Conservation (phyloP, 2,888 invertebrate species). For the Ellobium chinense region DNA sequence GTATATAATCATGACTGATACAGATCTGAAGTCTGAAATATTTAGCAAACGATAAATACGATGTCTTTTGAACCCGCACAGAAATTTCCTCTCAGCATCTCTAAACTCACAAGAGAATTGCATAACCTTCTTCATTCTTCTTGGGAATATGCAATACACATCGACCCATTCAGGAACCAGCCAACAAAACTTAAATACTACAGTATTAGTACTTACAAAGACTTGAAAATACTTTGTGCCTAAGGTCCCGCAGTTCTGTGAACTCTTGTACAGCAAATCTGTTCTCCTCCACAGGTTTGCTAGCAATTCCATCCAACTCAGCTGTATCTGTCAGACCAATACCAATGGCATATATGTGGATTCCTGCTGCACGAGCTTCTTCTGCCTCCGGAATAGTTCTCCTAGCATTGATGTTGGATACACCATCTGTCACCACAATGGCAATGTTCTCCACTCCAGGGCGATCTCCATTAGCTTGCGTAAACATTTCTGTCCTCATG, state of each 20-base stretch:
- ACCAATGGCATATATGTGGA: slow-evolving; percentile 67
- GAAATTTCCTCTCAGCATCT: too few relatives aligned
- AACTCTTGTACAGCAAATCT: slow-evolving; percentile 56
- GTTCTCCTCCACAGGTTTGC: slow-evolving; percentile 54
- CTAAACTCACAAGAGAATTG: too few relatives aligned
- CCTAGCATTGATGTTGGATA: slow-evolving; percentile 70
- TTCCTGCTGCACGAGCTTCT: slow-evolving; percentile 53
- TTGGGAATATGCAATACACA: too few relatives aligned
- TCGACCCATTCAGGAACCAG: too few relatives aligned
- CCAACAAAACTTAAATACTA: too few relatives aligned
- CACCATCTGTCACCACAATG: slow-evolving; percentile 75
- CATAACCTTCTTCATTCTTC: too few relatives aligned
- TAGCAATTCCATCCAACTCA: slow-evolving; percentile 63
- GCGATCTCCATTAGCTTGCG: slow-evolving; percentile 67
- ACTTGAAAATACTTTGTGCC: slow-evolving; percentile 61
- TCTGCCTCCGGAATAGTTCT: slow-evolving; percentile 69
- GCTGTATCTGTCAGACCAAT: slow-evolving; percentile 59
- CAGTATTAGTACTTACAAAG: too few relatives aligned
- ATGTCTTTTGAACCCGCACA: too few relatives aligned
- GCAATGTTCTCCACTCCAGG: slow-evolving; percentile 63
- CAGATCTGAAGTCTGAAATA: too few relatives aligned
- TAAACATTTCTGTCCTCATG: slow-evolving; percentile 67
- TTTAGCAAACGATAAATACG: too few relatives aligned
- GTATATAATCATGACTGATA: too few relatives aligned
- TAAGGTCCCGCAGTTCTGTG: slow-evolving; percentile 53